These are phyloP conservation scores for Keiferia lycopersicella DNA, from an alignment of 2,888 invertebrate species.

Conservation along the genomic window DNA sequence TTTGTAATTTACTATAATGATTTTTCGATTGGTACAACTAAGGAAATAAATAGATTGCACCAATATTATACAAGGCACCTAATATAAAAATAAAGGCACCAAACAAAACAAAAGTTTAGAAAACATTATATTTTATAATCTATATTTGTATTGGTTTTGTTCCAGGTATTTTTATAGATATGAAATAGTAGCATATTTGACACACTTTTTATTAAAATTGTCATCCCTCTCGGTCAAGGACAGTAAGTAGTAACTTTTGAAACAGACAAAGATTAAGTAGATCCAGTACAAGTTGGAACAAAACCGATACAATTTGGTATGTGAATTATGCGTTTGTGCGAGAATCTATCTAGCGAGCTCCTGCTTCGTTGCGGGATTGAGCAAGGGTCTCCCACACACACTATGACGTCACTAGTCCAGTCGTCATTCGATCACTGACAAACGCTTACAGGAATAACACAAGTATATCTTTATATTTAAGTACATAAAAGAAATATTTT, in stretches of 20 bases:
- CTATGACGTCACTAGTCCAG: not conserved
- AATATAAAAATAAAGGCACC: conserved; percentile 55
- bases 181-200: not conserved
- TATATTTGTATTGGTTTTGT: not conserved
- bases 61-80: conserved; percentile 45
- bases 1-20: conserved; percentile 1
- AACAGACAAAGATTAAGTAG: no score
- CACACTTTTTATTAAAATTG: not conserved
- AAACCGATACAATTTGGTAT: not conserved
- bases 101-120: not conserved
- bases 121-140: not conserved
- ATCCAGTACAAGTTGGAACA: not conserved
- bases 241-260: no score
- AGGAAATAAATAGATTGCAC: conserved; percentile 22
- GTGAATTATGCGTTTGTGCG: conserved; percentile 67
- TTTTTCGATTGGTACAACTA: conserved; percentile 5
- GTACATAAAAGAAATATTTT: conserved; percentile 49
- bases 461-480: conserved; percentile 44
- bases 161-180: not conserved
- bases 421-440: not conserved
- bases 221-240: not conserved
- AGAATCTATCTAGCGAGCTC: conserved; percentile 53
- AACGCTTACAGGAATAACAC: conserved; percentile 38
- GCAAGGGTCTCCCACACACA: conserved; percentile 49
- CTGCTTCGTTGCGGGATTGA: conserved; percentile 71